Conservation (phyloP, 2,888 invertebrate species). For the Drosophila kanekoi region DNA sequence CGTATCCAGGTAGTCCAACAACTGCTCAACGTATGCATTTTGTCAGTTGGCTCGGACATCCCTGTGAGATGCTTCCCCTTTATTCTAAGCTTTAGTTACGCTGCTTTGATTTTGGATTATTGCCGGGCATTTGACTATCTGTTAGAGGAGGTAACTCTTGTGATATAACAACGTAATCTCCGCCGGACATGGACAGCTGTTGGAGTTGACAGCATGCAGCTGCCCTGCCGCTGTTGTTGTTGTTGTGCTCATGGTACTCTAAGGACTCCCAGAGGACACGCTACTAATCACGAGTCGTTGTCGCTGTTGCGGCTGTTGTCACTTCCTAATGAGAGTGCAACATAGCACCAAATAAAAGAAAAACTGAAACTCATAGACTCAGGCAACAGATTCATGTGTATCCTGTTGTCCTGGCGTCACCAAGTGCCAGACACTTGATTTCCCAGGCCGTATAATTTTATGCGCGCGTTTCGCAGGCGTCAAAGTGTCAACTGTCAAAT, state of each 20-base stretch:
- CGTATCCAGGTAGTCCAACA: conserved; percentile 54
- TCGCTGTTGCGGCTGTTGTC: conserved; percentile 55
- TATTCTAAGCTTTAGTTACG: conserved; percentile 72
- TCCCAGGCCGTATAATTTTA: conserved; percentile 70
- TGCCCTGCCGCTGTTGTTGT: conserved; percentile 50
- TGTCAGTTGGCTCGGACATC: conserved; percentile 47
- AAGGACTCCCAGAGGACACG: conserved; percentile 67
- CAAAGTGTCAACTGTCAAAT: conserved; percentile 74
- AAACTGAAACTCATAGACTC: conserved; percentile 8
- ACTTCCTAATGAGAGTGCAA: conserved; percentile 78
- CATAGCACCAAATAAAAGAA: conserved; percentile 60
- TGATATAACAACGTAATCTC: conserved; percentile 62
- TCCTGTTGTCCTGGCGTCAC: conserved; percentile 65
- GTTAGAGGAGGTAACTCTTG: conserved; percentile 3
- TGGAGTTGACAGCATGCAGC: conserved; percentile 39
- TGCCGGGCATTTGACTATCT: conserved; percentile 27
- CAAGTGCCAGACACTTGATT: conserved; percentile 73
- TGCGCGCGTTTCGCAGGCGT: conserved; percentile 60
- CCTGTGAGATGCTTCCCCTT: conserved; percentile 40
- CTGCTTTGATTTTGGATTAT: conserved; percentile 72
- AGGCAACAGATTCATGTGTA: conserved; percentile 34
- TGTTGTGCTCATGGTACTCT: conserved; percentile 32
- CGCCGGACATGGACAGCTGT: conserved; percentile 56
- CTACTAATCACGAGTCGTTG: conserved; percentile 67
- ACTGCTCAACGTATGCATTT: conserved; percentile 41